Percentiles rank a stretch among this genome's conserved stretches.
phyloP scores from a whole-genome alignment of 2,888 invertebrate genomes.

The Platypus cylindrus region DNA sequence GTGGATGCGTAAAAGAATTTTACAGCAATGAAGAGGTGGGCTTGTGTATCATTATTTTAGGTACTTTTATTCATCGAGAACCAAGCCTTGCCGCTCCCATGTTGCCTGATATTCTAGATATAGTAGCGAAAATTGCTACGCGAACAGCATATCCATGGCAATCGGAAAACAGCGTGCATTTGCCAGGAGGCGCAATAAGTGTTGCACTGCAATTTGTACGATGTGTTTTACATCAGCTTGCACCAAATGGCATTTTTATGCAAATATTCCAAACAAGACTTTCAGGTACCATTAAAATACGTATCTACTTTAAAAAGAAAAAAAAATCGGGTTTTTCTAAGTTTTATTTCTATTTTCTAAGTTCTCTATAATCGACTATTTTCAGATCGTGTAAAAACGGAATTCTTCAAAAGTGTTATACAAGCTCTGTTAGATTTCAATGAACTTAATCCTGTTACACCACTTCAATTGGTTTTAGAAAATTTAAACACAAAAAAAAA shows the following conservation, averaged over 20 bases:
- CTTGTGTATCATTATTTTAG: conserved; percentile 82
- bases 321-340: too few species aligned
- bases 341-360: too few species aligned
- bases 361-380: conserved; percentile 11
- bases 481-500: conserved; percentile 67
- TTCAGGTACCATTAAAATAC: conserved; percentile 45
- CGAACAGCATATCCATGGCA: conserved; percentile 82
- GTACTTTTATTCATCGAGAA: conserved; percentile 93
- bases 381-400: conserved; percentile 56
- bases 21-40: conserved; percentile 96
- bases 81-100: conserved; percentile 89
- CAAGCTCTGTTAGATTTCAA: conserved; percentile 90
- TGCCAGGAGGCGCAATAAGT: conserved; percentile 89
- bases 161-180: conserved; percentile 70
- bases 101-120: conserved; percentile 79
- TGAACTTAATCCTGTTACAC: conserved; percentile 89
- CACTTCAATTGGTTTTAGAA: conserved; percentile 82
- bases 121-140: conserved; percentile 71
- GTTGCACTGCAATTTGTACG: conserved; percentile 95
- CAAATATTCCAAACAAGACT: conserved; percentile 89
- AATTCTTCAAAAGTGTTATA: conserved; percentile 90
- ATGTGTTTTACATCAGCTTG: conserved; percentile 90
- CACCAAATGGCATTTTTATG: conserved; percentile 91
- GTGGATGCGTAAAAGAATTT: conserved; percentile 77
- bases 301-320: background rate